Evolutionary conservation across 2,113 vertebrate species (phyloP).

Genomic region (Phaethornis superciliosus): DNA sequence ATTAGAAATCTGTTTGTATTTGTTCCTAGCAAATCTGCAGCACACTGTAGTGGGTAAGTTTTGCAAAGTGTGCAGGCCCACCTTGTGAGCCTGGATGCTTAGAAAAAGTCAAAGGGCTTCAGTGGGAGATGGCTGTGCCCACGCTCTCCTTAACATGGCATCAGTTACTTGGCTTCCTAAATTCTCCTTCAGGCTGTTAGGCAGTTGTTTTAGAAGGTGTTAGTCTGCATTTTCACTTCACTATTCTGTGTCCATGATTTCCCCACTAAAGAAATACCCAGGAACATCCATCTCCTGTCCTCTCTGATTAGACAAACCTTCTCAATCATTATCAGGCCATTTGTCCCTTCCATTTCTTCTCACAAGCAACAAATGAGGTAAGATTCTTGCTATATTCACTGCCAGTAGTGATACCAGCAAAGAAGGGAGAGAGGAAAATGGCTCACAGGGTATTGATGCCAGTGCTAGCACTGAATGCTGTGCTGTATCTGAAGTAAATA

Average conservation of each 20-base stretch:
- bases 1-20: background rate
- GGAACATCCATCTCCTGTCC: slow-evolving; percentile 59
- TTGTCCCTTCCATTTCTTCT: slow-evolving; percentile 38
- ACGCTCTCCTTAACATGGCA: fast-evolving
- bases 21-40: background rate
- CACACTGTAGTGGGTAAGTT: background rate
- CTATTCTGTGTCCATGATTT: background rate
- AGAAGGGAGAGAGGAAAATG: background rate
- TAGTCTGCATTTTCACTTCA: background rate
- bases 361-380: slow-evolving; percentile 21
- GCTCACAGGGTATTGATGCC: background rate
- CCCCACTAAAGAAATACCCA: slow-evolving; percentile 33
- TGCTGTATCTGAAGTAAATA: background rate
- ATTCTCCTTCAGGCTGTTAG: background rate
- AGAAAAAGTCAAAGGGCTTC: background rate
- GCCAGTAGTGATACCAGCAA: background rate
- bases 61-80: background rate
- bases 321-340: slow-evolving; percentile 42
- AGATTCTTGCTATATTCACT: slow-evolving; percentile 52
- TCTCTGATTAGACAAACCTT: slow-evolving; percentile 61
- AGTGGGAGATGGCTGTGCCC: background rate
- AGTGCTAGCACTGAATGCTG: background rate
- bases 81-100: background rate
- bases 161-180: background rate
- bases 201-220: background rate